Evolutionary conservation across 2,797 vertebrate species (phyloP).

Genomic region (Schizopygopsis malacanthus): DNA sequence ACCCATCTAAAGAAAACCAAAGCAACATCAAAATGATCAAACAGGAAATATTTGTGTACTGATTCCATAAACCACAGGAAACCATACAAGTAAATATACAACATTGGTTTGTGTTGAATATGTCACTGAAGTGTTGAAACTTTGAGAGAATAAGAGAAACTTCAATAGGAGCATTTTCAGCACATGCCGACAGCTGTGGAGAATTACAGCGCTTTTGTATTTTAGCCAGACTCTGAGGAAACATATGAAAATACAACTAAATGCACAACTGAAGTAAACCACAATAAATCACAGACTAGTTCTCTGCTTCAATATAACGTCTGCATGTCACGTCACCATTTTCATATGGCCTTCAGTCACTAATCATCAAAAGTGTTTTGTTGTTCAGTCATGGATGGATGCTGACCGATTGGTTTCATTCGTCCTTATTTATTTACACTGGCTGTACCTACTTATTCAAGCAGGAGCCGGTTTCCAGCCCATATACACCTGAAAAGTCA

Average conservation of each 20-base stretch:
- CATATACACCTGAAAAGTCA: neutral
- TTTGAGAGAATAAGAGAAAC: neutral
- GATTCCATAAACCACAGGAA: neutral
- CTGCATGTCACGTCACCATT: neutral
- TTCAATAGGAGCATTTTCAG: neutral
- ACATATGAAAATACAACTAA: neutral
- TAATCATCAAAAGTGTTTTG: neutral
- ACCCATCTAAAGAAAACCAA: conserved; percentile 3
- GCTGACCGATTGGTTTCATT: neutral
- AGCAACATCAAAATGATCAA: conserved; percentile 16
- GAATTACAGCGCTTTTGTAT: neutral
- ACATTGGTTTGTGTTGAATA: neutral
- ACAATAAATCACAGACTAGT: conserved; percentile 2
- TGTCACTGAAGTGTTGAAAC: conserved; percentile 20
- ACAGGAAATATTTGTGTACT: conserved; percentile 4
- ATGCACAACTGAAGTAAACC: neutral
- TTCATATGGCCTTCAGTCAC: neutral
- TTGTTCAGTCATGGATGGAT: neutral
- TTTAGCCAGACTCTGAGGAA: conserved; percentile 9
- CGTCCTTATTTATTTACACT: neutral
- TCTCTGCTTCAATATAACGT: neutral
- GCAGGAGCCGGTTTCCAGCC: neutral
- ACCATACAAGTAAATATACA: neutral
- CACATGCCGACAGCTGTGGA: conserved; percentile 5
- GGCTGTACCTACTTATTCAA: neutral